A percentile compares a stretch with the other conserved stretches of the same genome.
phyloP scores from a whole-genome alignment of 1,140 invertebrate genomes.

The Harlomillsia oculata region DNA sequence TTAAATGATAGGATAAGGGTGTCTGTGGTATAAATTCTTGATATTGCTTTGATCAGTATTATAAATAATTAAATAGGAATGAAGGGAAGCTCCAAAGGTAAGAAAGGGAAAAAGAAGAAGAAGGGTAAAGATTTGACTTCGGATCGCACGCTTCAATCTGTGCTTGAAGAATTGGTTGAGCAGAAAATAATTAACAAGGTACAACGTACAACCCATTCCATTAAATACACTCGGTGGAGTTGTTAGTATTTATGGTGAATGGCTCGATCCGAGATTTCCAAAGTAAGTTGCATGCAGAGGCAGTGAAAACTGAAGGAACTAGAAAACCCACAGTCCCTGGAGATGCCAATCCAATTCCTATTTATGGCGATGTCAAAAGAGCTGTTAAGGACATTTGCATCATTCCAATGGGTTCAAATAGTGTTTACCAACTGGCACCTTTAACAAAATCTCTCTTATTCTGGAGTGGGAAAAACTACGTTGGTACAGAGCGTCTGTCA shows the following conservation, averaged over 20 bases:
- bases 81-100: no score
- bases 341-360: constrained; percentile 47
- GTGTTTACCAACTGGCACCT: constrained; percentile 65
- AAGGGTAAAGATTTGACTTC: constrained; percentile 93
- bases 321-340: constrained; percentile 28
- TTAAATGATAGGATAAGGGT: no score
- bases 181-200: constrained; percentile 83
- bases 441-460: constrained; percentile 78
- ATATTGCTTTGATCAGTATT: no score
- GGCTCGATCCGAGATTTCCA: constrained; percentile 31
- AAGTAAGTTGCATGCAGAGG: no score
- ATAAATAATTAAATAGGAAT: no score
- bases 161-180: constrained; percentile 81
- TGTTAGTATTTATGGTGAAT: constrained; percentile 42
- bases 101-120: no score
- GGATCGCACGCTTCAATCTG: constrained; percentile 74
- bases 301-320: neutral
- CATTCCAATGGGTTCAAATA: constrained; percentile 70
- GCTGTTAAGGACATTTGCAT: constrained; percentile 81
- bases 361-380: constrained; percentile 74
- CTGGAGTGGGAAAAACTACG: constrained; percentile 77
- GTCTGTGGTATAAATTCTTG: no score
- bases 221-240: constrained; percentile 72
- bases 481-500: constrained; percentile 74
- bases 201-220: constrained; percentile 57